Evolutionary conservation across 2,113 vertebrate species (phyloP), one percentile per base, ranked within the genome.

Genomic region (Rhinolophus sinicus): DNA sequence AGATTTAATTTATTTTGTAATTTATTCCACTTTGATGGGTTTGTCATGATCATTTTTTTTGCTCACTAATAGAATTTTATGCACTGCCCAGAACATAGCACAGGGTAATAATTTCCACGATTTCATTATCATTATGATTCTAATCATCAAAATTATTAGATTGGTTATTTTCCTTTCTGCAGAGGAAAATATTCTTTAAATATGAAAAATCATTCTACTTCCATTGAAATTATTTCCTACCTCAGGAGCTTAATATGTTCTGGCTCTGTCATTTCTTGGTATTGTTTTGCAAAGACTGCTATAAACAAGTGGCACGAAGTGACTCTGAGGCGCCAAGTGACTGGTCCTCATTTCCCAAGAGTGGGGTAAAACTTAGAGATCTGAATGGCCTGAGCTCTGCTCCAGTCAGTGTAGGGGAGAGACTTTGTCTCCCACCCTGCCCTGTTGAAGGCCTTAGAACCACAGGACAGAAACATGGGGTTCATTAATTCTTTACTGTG

Each of bases 61-160:
- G 69, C 72, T 96, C 54, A 73, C 82, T 97, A 96, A 93, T 82
- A 95, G 88, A 96, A 96, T 97, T 94, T 95, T n/a, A 90, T 83
- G 18, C 90, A 91, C 7, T 69, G 56, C 14, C 69, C 70, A 62
- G 81, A 96, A 33, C 72, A 93, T 30, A 91, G 33, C 38, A 85
- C 62, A 58, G 76, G 94, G 60, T 95, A 96, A 96, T 90, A 64
- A 93, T 97, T 96, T 95, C 85, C 44, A 91, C 44, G 30, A 44
- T 94, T 96, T 96, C 56, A 28, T 40, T 92, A 90, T 97, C 97
- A 89, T 94, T 95, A 90, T 91, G 88, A 95, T 96, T 97, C 96
- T 70, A 86, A 90, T 93, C 90, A 94, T 94, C 81, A 95, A 94
- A 96, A 91, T 83, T 88, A 93, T 95, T 86, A 89, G 65, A 78